A percentile compares a stretch with the other conserved stretches of the same genome.
These are phyloP conservation scores for Ladona fulva DNA, from an alignment of 1,140 invertebrate species.

Conservation along the genomic window DNA sequence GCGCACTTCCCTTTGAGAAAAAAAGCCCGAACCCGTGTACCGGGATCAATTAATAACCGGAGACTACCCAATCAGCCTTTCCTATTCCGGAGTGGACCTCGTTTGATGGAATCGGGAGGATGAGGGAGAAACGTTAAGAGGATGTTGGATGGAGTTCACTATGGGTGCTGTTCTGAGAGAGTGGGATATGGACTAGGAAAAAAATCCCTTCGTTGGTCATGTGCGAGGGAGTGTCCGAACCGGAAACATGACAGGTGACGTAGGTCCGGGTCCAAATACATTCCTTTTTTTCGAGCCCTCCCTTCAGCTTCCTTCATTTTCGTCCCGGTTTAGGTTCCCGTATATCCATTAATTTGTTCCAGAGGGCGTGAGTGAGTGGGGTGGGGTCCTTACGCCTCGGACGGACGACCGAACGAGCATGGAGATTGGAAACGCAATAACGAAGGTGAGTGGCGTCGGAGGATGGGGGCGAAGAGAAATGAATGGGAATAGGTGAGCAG, in stretches of 20 bases:
- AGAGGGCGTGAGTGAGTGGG: not conserved
- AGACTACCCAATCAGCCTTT: not conserved
- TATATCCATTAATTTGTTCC: slow-evolving; percentile 10
- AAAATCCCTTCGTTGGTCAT: not conserved
- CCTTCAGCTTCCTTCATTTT: not conserved
- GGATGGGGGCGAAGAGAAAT: not conserved
- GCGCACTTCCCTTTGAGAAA: not conserved
- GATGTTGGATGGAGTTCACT: not conserved
- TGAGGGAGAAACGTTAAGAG: not conserved
- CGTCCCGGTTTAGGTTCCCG: not conserved
- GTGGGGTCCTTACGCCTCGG: not conserved
- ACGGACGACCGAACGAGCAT: not conserved
- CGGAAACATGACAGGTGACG: not conserved
- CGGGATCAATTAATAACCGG: not conserved
- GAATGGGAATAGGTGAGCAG: not conserved
- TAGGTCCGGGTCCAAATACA: not conserved
- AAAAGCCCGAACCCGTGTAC: not conserved
- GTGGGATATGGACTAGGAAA: not conserved
- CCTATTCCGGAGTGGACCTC: not conserved
- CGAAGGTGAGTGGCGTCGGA: not conserved
- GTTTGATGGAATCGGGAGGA: not conserved
- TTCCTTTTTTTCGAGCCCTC: not conserved
- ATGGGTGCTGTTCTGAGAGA: no score
- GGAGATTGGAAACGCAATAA: not conserved
- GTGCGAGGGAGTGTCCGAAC: not conserved